These are phyloP conservation scores for Diplogasteroides magnus DNA, from an alignment of 1,140 invertebrate species.

Conservation along the genomic window DNA sequence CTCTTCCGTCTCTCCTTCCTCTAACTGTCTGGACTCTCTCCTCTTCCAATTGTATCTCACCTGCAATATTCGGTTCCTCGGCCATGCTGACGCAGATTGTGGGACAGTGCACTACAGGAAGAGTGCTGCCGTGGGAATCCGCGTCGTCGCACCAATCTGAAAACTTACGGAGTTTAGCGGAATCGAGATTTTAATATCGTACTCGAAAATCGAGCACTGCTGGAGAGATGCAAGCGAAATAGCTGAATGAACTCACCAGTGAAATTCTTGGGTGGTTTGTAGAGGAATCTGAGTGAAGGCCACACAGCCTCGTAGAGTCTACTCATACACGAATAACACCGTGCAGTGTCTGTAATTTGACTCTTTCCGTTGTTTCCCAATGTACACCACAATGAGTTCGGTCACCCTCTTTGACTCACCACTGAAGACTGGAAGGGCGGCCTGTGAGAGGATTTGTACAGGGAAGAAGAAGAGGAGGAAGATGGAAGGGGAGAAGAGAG, in stretches of 20 bases:
- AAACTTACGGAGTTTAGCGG: not conserved
- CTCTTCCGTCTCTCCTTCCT: not conserved
- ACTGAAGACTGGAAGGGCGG: not conserved
- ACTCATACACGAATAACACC: conserved; percentile 36
- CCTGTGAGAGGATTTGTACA: not conserved
- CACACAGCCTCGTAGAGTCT: conserved; percentile 33
- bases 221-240: no score
- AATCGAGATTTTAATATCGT: not conserved
- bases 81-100: conserved; percentile 30
- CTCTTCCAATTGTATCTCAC: conserved; percentile 1
- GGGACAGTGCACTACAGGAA: conserved; percentile 29
- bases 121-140: conserved; percentile 8
- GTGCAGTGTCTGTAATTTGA: conserved; percentile 26
- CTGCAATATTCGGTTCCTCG: conserved; percentile 31
- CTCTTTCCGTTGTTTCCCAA: not conserved
- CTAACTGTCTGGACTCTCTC: not conserved
- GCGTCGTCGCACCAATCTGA: conserved; percentile 29
- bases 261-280: conserved; percentile 31
- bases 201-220: no score
- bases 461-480: not conserved
- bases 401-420: not conserved
- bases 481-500: not conserved
- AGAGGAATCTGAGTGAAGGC: conserved; percentile 26
- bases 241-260: conserved; percentile 16
- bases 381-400: not conserved